Evolutionary conservation across 2,797 vertebrate species (phyloP).

Genomic region (Protonibea diacanthus): DNA sequence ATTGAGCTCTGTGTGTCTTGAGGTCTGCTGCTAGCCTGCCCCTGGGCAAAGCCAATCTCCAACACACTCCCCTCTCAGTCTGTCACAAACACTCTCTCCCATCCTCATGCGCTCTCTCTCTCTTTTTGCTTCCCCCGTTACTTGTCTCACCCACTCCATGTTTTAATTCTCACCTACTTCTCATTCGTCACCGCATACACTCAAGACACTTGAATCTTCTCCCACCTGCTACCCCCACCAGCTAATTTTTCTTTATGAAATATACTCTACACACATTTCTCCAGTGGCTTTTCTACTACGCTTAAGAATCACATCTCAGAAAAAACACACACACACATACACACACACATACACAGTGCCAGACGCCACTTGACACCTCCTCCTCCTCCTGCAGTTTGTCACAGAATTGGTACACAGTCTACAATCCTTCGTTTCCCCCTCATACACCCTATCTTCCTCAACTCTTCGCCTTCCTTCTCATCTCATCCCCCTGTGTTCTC

Average conservation of each 20-base stretch:
- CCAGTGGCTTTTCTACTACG: constrained; percentile 19
- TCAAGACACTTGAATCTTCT: constrained; percentile 22
- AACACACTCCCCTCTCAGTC: constrained; percentile 29
- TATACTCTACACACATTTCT: constrained; percentile 11
- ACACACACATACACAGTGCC: neutral
- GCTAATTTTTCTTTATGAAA: constrained; percentile 30
- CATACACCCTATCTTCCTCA: constrained; percentile 21
- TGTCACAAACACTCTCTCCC: constrained; percentile 28
- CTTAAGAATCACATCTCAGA: constrained; percentile 3
- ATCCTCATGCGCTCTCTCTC: neutral
- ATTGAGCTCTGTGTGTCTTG: constrained; percentile 45
- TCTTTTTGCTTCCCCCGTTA: constrained; percentile 4
- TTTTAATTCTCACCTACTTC: constrained; percentile 44
- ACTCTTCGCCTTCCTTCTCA: constrained; percentile 22
- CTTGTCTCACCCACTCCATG: constrained; percentile 15
- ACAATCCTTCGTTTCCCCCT: constrained; percentile 25
- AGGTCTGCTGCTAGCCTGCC: constrained; percentile 51
- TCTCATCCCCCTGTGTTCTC: constrained; percentile 16
- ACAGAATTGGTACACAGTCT: constrained; percentile 40
- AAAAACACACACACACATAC: neutral
- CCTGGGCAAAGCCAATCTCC: constrained; percentile 40
- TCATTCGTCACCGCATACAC: constrained; percentile 23
- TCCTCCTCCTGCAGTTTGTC: constrained; percentile 23
- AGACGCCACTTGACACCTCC: constrained; percentile 28
- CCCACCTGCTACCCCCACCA: neutral